A percentile compares a stretch with the other conserved stretches of the same genome.
phyloP scores from a whole-genome alignment of 1,140 invertebrate species.

The Anadara kagoshimensis region DNA sequence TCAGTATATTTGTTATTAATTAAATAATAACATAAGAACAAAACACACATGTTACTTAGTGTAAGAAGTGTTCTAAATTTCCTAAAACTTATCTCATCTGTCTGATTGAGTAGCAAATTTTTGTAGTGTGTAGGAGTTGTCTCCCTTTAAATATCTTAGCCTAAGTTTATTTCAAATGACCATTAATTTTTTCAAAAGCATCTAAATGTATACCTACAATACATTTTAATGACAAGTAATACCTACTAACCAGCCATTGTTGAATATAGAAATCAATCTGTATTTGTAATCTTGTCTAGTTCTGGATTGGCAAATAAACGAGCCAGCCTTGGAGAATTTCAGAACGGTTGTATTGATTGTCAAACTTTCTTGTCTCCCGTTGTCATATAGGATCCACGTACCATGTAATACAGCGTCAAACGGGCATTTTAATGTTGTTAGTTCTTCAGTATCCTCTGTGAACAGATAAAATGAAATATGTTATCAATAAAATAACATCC shows the following conservation, averaged over 20 bases:
- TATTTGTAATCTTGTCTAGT: neutral
- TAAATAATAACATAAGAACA: no score
- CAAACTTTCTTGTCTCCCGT: constrained; percentile 3
- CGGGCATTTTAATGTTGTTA: neutral
- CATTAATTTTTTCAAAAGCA: neutral
- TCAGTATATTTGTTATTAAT: no score
- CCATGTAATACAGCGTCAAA: neutral
- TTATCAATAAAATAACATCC: neutral
- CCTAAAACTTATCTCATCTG: no score
- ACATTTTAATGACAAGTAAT: neutral
- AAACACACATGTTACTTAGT: no score
- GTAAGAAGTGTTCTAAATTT: no score
- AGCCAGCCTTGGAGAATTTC: constrained; percentile 2
- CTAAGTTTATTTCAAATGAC: neutral
- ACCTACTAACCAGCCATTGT: constrained; percentile 6
- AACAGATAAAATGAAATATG: neutral
- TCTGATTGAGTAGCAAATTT: neutral
- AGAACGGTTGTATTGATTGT: neutral
- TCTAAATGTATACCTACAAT: neutral
- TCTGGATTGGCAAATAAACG: neutral
- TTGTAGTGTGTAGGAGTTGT: neutral
- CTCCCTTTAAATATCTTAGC: neutral
- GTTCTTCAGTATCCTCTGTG: neutral
- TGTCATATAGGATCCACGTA: constrained; percentile 1
- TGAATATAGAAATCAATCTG: constrained; percentile 5